Percentiles rank a stretch among this genome's conserved stretches.
Evolutionary conservation across 2,888 invertebrate genomes (phyloP).

Genomic region (Drosophila prolongata): DNA sequence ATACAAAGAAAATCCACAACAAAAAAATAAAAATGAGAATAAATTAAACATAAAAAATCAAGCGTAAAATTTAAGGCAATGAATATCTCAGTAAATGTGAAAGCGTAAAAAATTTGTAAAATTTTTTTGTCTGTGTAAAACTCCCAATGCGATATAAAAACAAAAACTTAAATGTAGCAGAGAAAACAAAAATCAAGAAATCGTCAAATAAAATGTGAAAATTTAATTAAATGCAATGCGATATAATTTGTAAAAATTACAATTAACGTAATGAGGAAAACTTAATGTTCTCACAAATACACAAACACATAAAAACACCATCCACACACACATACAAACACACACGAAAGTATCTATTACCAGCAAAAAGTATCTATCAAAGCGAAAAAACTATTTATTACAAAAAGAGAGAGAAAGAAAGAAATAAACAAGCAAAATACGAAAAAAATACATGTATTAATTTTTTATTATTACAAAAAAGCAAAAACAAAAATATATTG

Average conservation of each 20-base stretch:
- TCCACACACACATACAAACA: slow-evolving; percentile 30
- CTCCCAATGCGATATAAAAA: slow-evolving; percentile 51
- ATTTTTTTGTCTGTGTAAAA: slow-evolving; percentile 77
- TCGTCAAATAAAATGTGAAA: slow-evolving; percentile 39
- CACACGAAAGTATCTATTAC: slow-evolving; percentile 71
- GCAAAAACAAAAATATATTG: slow-evolving; percentile 69
- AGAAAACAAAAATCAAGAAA: slow-evolving; percentile 44
- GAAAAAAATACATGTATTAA: slow-evolving; percentile 75
- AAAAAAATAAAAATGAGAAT: slow-evolving; percentile 31
- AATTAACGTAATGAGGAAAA: slow-evolving; percentile 57
- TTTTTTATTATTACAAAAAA: slow-evolving; percentile 64
- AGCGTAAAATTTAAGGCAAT: slow-evolving; percentile 71
- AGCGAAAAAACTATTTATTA: slow-evolving; percentile 72
- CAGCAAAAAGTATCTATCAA: slow-evolving; percentile 73
- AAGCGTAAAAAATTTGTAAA: slow-evolving; percentile 79
- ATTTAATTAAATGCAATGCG: slow-evolving; percentile 64
- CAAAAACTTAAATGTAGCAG: slow-evolving; percentile 58
- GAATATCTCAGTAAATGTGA: slow-evolving; percentile 79
- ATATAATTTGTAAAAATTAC: slow-evolving; percentile 77
- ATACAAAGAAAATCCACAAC: slow-evolving; percentile 29
- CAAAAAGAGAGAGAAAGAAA: slow-evolving; percentile 48
- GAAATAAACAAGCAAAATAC: slow-evolving; percentile 49
- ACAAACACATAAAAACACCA: slow-evolving; percentile 31
- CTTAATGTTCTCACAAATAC: slow-evolving; percentile 68
- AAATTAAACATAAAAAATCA: slow-evolving; percentile 33